Base-by-base conservation (phyloP, 2,888 invertebrate species). In the Drosophila merina region DNA sequence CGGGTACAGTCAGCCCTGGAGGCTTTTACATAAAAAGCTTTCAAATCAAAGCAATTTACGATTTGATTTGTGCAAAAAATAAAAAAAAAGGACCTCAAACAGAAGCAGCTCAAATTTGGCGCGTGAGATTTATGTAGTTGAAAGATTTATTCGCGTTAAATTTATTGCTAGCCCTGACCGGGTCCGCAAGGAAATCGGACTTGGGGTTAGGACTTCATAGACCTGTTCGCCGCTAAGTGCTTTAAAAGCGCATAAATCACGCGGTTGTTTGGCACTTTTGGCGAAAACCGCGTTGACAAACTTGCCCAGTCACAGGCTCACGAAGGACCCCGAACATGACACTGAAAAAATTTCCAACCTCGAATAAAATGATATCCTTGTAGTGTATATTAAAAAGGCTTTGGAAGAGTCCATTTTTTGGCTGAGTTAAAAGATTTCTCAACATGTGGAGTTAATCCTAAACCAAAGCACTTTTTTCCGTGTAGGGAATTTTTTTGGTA, bases 91-190 rank as follows among this genome's bases (percentile, higher is more conserved):
- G 38, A 14, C 14, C 47, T 31, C 44, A 48, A 55, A 59, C 47
- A 72, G 74, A 59, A 58, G 64, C 55, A 59, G 76, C 74, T 76
- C 86, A 76, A 88, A 88, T 79, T 82, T 76, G 78, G 88, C 74
- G 78, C 84, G 81, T 75, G 88, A 89, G 89, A 90, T 90, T 90
- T 90, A 90, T 90, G 90, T 90, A 88, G 90, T 87, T 86, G 81
- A 86, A 89, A 89, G 89, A 90, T 89, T 89, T 90, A 89, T 88
- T 71, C 58, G 80, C 79, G 76, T 9, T 67, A 72, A 86, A 86
- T 86, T 84, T 84, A 84, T 84, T 84, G 85, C 74, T 50, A 68
- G 64, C 84, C 71, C 36, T 40, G 49, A 47, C 56, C 44, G 49
- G 50, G 67, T 57, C 51, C 59, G 6, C 25, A 38, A 48, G 20